These are phyloP conservation scores for Taeniopygia guttata DNA, from an alignment of 2,797 vertebrate species.

Conservation along the genomic window DNA sequence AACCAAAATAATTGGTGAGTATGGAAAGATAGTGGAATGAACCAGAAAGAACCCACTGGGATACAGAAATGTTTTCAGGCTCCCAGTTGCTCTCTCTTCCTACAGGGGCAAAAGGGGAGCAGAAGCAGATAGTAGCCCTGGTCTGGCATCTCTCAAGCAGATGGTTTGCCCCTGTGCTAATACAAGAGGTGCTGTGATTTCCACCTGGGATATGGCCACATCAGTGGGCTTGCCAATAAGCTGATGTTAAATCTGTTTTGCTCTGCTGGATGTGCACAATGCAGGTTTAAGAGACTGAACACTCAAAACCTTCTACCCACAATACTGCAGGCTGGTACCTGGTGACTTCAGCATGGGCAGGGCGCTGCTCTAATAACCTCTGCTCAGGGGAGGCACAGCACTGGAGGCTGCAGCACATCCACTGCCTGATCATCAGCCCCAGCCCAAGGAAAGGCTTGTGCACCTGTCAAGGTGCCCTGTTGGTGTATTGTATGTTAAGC, in stretches of 20 bases:
- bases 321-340: neutral
- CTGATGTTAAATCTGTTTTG: neutral
- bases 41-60: neutral
- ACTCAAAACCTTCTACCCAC: neutral
- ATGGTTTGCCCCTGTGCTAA: neutral
- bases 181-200: neutral
- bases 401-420: neutral
- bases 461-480: neutral
- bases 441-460: neutral
- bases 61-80: neutral
- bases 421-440: neutral
- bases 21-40: neutral
- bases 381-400: neutral
- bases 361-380: neutral
- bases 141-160: neutral
- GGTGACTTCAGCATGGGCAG: neutral
- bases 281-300: neutral
- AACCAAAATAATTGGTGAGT: neutral
- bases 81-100: neutral
- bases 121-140: neutral
- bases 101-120: neutral
- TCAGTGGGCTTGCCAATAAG: rapidly evolving
- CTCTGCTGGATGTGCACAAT: neutral
- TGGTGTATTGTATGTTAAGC: neutral
- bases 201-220: neutral